Base-by-base conservation (phyloP, 2,888 invertebrate species). In the Chalcosyrphus nemorum region DNA sequence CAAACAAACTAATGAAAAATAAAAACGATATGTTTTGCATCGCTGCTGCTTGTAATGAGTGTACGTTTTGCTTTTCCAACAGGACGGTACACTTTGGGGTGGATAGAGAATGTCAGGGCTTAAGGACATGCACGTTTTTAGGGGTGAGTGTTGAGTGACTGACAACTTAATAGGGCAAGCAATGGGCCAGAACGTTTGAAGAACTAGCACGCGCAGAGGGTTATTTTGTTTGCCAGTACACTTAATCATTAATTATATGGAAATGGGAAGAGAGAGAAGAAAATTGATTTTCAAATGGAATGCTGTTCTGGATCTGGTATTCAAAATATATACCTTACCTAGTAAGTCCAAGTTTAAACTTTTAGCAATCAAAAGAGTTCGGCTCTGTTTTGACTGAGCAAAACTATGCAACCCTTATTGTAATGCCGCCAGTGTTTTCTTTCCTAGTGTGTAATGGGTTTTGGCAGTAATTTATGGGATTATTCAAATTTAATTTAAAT, bases 81-180 rank as follows among this genome's bases (percentile, higher is more conserved):
- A 24, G 6, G 29, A 68, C 56, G 47, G 71, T 72, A 65, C 43
- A 35, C 3, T 32, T 61, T 57, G 56, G 72, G 78, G 71, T 71
- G 43, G 21, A 45, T 35, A 15, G 41, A 57, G 19, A 21, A 80
- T 56, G 63, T 70, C 38, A 57, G 41, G 11, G 45, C 7, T 2
- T 71, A 59, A 68, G 66, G 61, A 75, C 35, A 63, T 65, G 65
- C 50, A 84, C 32, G 70, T 56, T 78, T 56, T 78, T 52, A 80
- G 65, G 84, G 84, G 84, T 80, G 84, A 84, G 84, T 84, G 84
- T 84, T 84, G 84, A 84, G 74, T 84, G 80, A 84, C 84, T 78
- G 84, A 84, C 84, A 84, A 84, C 80, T 84, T 84, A 84, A 84
- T 84, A 84, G 84, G 82, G 77, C 84, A 84, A 75, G 80, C 78